Conservation (phyloP, 37 sponge, comb jelly and placozoan species). For the Beroe ovata region DNA sequence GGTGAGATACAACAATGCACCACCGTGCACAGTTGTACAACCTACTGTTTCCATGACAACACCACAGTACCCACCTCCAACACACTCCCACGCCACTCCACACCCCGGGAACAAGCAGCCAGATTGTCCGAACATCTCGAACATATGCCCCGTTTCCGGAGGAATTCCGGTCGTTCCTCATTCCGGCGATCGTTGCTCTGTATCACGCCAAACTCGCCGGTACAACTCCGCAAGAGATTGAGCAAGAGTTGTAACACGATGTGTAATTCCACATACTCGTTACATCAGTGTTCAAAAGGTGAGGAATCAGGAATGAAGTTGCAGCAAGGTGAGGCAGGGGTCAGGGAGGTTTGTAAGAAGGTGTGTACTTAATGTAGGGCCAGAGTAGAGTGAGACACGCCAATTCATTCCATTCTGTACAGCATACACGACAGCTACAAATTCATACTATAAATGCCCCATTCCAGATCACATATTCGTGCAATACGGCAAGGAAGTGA, state of each 20-base stretch:
- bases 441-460: too few relatives aligned
- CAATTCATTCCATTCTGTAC: too few relatives aligned
- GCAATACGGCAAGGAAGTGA: conserved; percentile 49
- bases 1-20: conserved; percentile 15
- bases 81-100: neutral
- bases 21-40: conserved; percentile 32
- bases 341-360: too few relatives aligned
- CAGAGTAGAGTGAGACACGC: too few relatives aligned
- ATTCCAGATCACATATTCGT: conserved; percentile 58
- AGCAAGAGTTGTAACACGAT: neutral
- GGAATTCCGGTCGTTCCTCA: neutral
- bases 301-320: too few relatives aligned
- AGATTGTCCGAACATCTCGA: neutral
- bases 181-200: neutral
- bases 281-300: neutral
- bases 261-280: neutral
- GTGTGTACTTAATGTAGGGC: too few relatives aligned
- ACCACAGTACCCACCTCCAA: neutral
- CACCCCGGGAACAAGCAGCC: neutral
- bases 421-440: too few relatives aligned
- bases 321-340: too few relatives aligned
- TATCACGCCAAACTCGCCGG: neutral
- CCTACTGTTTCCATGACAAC: conserved; percentile 15
- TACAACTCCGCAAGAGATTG: neutral
- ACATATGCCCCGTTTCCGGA: neutral